Evolutionary conservation across 2,113 vertebrate genomes (phyloP).

Genomic region (Eptatretus burgeri): DNA sequence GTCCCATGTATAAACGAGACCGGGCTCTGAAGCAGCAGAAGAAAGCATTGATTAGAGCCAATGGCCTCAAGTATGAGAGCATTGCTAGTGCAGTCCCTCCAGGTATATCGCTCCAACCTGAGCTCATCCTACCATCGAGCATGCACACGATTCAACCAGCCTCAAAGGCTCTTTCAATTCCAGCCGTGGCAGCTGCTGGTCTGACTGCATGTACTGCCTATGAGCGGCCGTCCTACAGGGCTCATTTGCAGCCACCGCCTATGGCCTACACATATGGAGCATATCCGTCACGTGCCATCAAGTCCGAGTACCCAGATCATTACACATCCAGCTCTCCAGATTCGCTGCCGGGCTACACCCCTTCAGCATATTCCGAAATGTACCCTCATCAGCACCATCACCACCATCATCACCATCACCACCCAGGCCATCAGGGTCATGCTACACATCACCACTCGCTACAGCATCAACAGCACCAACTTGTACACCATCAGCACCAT

Average conservation of each 20-base stretch:
- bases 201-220: not conserved
- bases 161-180: not conserved
- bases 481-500: not conserved
- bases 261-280: not conserved
- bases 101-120: not conserved
- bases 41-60: slow-evolving; percentile 83
- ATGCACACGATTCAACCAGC: too few species aligned
- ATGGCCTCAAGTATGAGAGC: slow-evolving; percentile 37
- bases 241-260: not conserved
- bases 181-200: not conserved
- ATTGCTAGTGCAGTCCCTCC: not conserved
- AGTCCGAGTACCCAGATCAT: not conserved
- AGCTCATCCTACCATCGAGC: not conserved
- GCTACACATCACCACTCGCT: not conserved
- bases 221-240: not conserved
- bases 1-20: slow-evolving; percentile 98
- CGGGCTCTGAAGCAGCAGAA: slow-evolving; percentile 88
- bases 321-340: not conserved
- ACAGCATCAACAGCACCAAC: slow-evolving; percentile 1
- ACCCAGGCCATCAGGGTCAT: not conserved
- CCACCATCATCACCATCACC: slow-evolving; percentile 4
- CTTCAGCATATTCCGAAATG: not conserved
- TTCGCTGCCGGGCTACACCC: not conserved
- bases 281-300: not conserved
- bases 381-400: not conserved